Percentiles rank a stretch among this genome's conserved stretches.
Conservation (phyloP, 2,797 vertebrate genomes). For the Amblyopsis hoosieri region DNA sequence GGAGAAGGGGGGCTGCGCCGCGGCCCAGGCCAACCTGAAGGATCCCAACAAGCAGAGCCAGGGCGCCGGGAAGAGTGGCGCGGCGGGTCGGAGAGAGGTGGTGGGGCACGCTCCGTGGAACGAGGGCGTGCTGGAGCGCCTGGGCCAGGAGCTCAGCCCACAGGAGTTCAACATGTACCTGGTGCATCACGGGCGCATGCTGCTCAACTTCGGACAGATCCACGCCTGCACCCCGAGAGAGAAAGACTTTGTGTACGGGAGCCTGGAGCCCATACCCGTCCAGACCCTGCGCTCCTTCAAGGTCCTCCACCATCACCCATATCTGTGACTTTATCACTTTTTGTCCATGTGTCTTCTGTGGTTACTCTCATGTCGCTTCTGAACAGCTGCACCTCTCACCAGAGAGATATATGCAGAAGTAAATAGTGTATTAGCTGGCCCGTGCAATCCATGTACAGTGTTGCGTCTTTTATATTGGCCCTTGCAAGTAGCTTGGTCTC, state of each 20-base stretch:
- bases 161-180: conserved; percentile 92
- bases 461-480: too few species aligned
- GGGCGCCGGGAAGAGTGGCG: background rate
- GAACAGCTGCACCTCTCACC: too few species aligned
- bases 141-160: conserved; percentile 82
- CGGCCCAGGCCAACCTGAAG: conserved; percentile 39
- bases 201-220: conserved; percentile 91
- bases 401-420: too few species aligned
- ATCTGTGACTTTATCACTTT: conserved; percentile 54
- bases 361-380: too few species aligned
- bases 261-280: conserved; percentile 88
- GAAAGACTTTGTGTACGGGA: conserved; percentile 93
- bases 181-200: conserved; percentile 91
- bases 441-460: too few species aligned
- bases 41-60: conserved; percentile 17
- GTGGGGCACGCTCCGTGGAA: conserved; percentile 88
- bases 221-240: conserved; percentile 88
- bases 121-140: conserved; percentile 87
- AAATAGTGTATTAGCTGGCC: too few species aligned
- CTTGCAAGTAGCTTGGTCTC: too few species aligned
- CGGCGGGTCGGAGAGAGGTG: background rate
- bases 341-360: too few species aligned
- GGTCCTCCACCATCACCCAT: conserved; percentile 49
- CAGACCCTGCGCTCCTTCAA: conserved; percentile 89
- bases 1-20: conserved; percentile 77